A percentile compares a stretch with the other conserved stretches of the same genome.
Evolutionary conservation across 2,113 vertebrate genomes (phyloP).

Genomic region (Calyptomena viridis): DNA sequence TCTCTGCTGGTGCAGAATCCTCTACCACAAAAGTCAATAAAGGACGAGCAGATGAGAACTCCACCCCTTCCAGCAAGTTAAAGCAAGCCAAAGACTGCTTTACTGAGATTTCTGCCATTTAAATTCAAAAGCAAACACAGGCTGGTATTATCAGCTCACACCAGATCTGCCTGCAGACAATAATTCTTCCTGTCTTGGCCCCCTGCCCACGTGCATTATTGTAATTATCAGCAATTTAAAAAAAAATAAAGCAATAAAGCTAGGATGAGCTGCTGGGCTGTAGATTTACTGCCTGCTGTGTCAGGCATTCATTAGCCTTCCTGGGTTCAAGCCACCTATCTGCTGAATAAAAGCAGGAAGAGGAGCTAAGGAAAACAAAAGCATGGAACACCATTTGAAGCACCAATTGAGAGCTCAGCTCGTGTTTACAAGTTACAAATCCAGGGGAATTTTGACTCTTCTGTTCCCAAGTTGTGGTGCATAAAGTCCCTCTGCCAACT

Average conservation of each 20-base stretch:
- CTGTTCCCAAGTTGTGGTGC: not conserved
- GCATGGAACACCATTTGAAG: not conserved
- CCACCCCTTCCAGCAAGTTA: slow-evolving; percentile 50
- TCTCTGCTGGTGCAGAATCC: not conserved
- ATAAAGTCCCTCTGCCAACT: not conserved
- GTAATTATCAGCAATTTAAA: slow-evolving; percentile 75
- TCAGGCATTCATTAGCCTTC: slow-evolving; percentile 62
- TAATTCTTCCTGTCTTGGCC: slow-evolving; percentile 78
- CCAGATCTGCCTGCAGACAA: slow-evolving; percentile 76
- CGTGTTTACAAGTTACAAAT: not conserved
- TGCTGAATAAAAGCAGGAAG: slow-evolving; percentile 58
- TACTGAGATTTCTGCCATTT: slow-evolving; percentile 56
- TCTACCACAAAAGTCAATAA: not conserved
- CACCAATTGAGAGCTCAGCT: not conserved
- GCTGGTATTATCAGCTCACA: slow-evolving; percentile 69
- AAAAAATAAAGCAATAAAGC: slow-evolving; percentile 74
- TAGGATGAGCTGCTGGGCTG: slow-evolving; percentile 52
- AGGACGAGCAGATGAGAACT: slow-evolving; percentile 9
- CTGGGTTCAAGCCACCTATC: slow-evolving; percentile 51
- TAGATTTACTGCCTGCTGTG: slow-evolving; percentile 61
- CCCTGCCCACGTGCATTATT: slow-evolving; percentile 72
- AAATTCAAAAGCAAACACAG: slow-evolving; percentile 65
- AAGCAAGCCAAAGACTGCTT: slow-evolving; percentile 59
- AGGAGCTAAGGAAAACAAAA: slow-evolving; percentile 22
- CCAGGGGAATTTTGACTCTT: not conserved